These are phyloP conservation scores for Pyrocoelia pectoralis DNA, from an alignment of 2,888 invertebrate species.

Conservation along the genomic window DNA sequence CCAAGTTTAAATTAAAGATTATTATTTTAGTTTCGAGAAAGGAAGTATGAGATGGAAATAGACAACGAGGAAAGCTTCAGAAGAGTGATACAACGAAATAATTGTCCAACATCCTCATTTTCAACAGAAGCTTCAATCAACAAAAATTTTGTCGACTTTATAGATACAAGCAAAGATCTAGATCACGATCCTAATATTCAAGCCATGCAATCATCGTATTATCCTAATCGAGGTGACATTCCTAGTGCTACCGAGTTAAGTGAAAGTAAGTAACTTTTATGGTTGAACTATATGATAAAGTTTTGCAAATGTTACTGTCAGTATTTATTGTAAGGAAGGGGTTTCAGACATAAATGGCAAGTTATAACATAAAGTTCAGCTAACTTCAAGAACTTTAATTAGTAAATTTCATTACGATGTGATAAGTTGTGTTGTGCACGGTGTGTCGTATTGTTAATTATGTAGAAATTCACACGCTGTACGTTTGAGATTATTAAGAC, in stretches of 20 bases:
- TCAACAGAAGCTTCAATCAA: constrained; percentile 9
- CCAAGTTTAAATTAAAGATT: background rate
- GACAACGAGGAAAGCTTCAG: constrained; percentile 62
- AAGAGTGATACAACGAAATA: constrained; percentile 63
- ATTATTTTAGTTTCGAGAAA: constrained; percentile 65
- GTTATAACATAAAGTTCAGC: too few species aligned
- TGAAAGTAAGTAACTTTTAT: constrained; percentile 59
- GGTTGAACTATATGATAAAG: too few species aligned
- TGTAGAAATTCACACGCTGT: too few species aligned
- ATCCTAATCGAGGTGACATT: constrained; percentile 69
- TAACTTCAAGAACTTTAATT: too few species aligned
- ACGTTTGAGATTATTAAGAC: too few species aligned
- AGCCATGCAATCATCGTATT: constrained; percentile 58
- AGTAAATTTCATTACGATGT: too few species aligned
- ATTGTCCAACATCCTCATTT: constrained; percentile 56
- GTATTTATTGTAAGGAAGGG: too few species aligned
- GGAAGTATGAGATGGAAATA: constrained; percentile 66
- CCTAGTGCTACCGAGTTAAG: constrained; percentile 67
- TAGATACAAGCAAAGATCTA: constrained; percentile 36
- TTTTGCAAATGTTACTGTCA: too few species aligned
- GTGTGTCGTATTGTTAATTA: too few species aligned
- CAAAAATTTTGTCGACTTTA: constrained; percentile 19
- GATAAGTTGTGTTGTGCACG: too few species aligned
- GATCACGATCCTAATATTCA: constrained; percentile 56
- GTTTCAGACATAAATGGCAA: too few species aligned